Base-by-base conservation (phyloP, 2,888 invertebrate species). In the Euclidia mi region DNA sequence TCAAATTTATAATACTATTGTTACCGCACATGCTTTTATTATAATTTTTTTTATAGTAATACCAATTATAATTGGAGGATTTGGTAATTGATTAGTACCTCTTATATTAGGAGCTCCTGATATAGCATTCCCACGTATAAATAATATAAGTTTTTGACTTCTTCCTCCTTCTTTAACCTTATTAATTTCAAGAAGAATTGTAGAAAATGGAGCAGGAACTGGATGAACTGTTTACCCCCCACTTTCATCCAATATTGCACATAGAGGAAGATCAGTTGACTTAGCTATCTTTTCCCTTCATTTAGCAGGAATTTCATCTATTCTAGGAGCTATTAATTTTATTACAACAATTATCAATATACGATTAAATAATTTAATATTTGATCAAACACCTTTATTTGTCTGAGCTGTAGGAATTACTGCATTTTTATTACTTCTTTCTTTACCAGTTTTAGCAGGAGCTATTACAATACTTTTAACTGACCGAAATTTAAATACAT, bases 81-180 rank as follows among this genome's bases (percentile, higher is more conserved):
- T 98, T 95, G 97, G 97, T 61, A 98, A 98, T 89, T 97, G 97
- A 95, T 79, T 98, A 86, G 91, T 97, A 0, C 97, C 97, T 3
- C 73, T 97, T 89, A 97, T 97, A 95, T 75, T 97, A 79, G 96
- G 96, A 63, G 96, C 96, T 0, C 97, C 97, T 2, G 97, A 98
- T 95, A 97, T 98, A 94, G 96, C 96, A 7, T 97, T 97, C 47
- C 97, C 97, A 0, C 97, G 97, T 82, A 95, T 98, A 95, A 98
- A 98, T 95, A 97, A 97, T 94, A 96, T 97, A 95, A 97, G 97
- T 86, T 98, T 97, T 94, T 97, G 97, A 95, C 65, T 98, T 50
- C 66, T 97, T n/a, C 96, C 96, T 0, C 96, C 96, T 0, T 96
- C 97, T 7, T 76, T 97, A 76, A 92, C 95, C n/a, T 70, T 97